Evolutionary conservation across 2,113 vertebrate genomes (phyloP), one percentile per base, ranked within the genome.

Genomic region (Hylia prasina): DNA sequence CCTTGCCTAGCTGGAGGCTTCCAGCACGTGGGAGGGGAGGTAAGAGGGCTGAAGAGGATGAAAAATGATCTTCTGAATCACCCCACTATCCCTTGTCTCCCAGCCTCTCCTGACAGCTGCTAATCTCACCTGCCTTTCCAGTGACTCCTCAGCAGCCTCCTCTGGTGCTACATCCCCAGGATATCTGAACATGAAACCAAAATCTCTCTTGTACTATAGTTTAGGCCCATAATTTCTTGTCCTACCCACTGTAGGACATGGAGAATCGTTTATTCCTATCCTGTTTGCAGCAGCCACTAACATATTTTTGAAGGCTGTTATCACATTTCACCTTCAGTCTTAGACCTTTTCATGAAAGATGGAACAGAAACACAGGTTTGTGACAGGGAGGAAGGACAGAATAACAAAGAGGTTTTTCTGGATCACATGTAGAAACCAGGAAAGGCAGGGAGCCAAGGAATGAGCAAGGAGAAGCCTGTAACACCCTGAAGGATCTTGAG

Each of bases 271-370:
- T 92, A 94, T 96, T 94, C 80, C 91, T 81, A 45, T 72, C 91
- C 91, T 92, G 89, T 86, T 92, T 91, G 93, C 56, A 84, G 89
- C 96, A 93, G 69, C 44, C 76, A 31, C 76, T 97, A 94, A 96
- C 95, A 90, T 53, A 53, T 93, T 96, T 95, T 83, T 95, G 95
- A 94, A 95, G 94, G 94, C 95, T 97, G 89, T 95, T 96, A 96
- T 90, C 96, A 95, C 91, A 92, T 95, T 94, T 95, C 94, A 94
- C 94, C 96, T 95, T 96, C 94, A 92, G 82, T 94, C 94, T 90
- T 83, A 96, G 94, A 94, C 94, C 93, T 90, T 95, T 94, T 82
- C 93, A 83, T 87, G 90, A 95, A 94, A 89, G 90, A 95, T 87
- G 76, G 94, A 96, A 82, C 53, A 89, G 93, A 95, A 97, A 93